These are phyloP conservation scores for Hybognathus amarus DNA, from an alignment of 2,797 vertebrate species.

Conservation along the genomic window DNA sequence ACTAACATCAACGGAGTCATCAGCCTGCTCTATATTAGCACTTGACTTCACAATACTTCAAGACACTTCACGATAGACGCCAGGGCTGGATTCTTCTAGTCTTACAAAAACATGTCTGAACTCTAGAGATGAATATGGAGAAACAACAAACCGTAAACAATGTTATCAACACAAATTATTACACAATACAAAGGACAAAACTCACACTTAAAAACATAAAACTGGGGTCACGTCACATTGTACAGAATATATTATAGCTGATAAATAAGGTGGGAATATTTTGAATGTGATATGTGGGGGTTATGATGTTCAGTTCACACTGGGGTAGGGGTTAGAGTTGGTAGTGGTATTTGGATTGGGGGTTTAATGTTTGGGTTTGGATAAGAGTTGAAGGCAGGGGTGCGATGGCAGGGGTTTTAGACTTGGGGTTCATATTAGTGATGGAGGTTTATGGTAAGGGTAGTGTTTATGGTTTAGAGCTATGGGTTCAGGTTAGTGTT, in stretches of 20 bases:
- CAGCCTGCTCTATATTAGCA: constrained; percentile 42
- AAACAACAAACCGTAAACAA: constrained; percentile 36
- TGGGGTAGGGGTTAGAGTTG: background rate
- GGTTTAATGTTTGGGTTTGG: background rate
- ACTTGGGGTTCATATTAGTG: background rate
- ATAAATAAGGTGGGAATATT: constrained; percentile 60
- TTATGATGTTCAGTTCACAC: constrained; percentile 25
- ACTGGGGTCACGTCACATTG: constrained; percentile 67
- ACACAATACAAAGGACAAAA: constrained; percentile 58
- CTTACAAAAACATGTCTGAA: constrained; percentile 8
- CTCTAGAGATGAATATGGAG: constrained; percentile 31
- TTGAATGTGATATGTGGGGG: constrained; percentile 26
- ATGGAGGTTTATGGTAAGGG: background rate
- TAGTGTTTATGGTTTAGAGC: background rate
- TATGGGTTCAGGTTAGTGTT: too few relatives aligned
- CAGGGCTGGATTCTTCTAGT: constrained; percentile 31
- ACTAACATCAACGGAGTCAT: constrained; percentile 34
- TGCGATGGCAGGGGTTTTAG: background rate
- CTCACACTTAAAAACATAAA: constrained; percentile 56
- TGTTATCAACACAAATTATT: constrained; percentile 53
- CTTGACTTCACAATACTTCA: constrained; percentile 51
- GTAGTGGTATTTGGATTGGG: background rate
- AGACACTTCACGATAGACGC: constrained; percentile 37
- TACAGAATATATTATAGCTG: constrained; percentile 70
- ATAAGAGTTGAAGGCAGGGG: background rate